Base-by-base conservation (phyloP, 2,797 vertebrate genomes). In the Falco berigora region DNA sequence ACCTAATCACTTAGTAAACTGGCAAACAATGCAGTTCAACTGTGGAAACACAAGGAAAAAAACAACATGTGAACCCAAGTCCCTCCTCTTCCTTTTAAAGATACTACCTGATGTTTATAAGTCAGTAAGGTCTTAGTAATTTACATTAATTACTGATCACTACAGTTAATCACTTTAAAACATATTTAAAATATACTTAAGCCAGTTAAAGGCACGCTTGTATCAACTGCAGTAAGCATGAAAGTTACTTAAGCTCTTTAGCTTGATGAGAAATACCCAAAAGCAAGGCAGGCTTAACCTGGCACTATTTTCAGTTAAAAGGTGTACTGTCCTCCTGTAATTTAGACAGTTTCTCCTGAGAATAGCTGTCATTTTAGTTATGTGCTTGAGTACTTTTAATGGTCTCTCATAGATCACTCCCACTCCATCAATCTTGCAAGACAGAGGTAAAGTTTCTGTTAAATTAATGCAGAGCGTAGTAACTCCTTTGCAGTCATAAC, bases 41-140 rank as follows among this genome's bases (percentile, higher is more conserved):
- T 55, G 27, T 15, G 30, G 42, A 17, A 92, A 44, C 18, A 52
- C 13, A 61, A 30, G 20, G 62, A 30, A 28, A 15, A 44, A 4
- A 7, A 9, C 32, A 8, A 47, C 8, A 16, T 2, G 7, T 13
- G 44, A 55, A 36, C 3, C 2, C 14, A 1, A 3, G 8, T 38
- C 9, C 8, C 28, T 55, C 56, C 46, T 63, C 34, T 49, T 83
- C 36, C 75, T 83, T 22, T 40, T 9, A 74, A 95, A 78, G 8
- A 2, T 9, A 23, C 4, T 56, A 44, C 10, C 24, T 56, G 27
- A 55, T 27, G 4, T 53, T 55, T 78, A 2, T 13, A 55, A 77
- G 34, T 30, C 46, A 58, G 3, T 30, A 56, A 4, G 4, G 22
- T 63, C 81, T 50, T 30, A 12, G 13, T 18, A 53, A 87, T 62